Base-by-base conservation (phyloP, 2,797 vertebrate genomes). In the Falco novaeseelandiae region DNA sequence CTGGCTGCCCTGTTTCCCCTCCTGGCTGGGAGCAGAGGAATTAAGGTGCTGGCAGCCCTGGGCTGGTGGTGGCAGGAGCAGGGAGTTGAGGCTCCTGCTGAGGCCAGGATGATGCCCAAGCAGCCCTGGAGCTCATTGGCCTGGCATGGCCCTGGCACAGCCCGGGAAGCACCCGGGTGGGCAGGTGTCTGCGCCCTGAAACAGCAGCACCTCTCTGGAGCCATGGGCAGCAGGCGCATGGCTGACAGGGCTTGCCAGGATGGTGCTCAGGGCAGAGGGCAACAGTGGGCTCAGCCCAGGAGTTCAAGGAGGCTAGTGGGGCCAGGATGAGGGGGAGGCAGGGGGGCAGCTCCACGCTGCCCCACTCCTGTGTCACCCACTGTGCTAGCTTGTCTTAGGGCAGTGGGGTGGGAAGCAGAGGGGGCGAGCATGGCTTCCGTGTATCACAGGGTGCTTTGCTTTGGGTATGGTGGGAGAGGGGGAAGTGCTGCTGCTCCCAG, bases 231-330 rank as follows among this genome's bases (percentile, higher is more conserved):
- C 67, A 4, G 17, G 2, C 34, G 52, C 72, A 49, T 20, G 1
- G 85, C 48, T 2, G 0, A 6, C 9, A 1, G 52, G 12, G 34
- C 55, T 36, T 12, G 38, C 25, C 55, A 82, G 78, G 29, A 97
- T 98, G 98, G 98, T 97, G 85, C 96, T 97, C 12, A 78, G 89
- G 40, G 27, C 62, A 1, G 80, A 89, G 73, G 90, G 82, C 20
- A 48, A 20, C 0, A 91, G 97, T 97, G 94, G 98, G 97, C 90
- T 10, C 3, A 1, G 62, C 32, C 3, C 0, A 1, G 70, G 76
- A 49, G 10, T 5, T 5, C 1, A 1, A 40, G 78, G 46, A 34
- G 38, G 48, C 19, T 74, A 55, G 29, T 27, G 42, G 44, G 59
- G 10, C 18, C 1, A 4, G n/a, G 32, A 14, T 0, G 4, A 23